These are phyloP conservation scores for Copsychus sechellarum DNA, from an alignment of 2,113 vertebrate species.

Conservation along the genomic window DNA sequence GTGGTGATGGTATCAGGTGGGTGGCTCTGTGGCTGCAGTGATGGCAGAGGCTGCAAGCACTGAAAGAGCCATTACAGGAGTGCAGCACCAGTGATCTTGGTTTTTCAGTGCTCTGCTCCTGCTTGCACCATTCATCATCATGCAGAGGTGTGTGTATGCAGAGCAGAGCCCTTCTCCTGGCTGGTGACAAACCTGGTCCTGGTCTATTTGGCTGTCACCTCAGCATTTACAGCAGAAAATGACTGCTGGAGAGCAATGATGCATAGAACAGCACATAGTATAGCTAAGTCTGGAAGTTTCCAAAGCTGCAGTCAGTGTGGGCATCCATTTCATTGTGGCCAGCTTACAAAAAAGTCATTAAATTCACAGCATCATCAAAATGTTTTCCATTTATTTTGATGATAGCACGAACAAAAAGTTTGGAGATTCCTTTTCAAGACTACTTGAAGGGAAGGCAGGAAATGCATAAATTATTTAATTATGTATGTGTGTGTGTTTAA, in stretches of 20 bases:
- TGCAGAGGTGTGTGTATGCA: neutral
- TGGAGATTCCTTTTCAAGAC: neutral
- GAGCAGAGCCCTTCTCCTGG: neutral
- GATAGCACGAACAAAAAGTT: neutral
- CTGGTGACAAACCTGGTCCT: neutral
- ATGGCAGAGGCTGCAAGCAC: neutral
- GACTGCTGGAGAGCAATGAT: neutral
- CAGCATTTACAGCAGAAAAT: neutral
- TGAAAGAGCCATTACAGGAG: neutral
- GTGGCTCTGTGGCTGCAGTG: neutral
- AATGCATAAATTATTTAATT: neutral
- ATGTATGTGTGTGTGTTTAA: neutral
- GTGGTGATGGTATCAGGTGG: neutral
- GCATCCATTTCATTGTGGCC: neutral
- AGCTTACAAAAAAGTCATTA: neutral
- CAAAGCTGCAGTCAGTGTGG: rapidly evolving
- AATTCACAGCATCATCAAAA: neutral
- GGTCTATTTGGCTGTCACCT: neutral
- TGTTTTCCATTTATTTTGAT: neutral
- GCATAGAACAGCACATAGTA: neutral
- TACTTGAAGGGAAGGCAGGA: neutral
- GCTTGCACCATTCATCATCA: neutral
- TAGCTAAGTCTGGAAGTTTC: neutral
- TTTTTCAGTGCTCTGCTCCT: neutral
- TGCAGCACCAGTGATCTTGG: neutral